Evolutionary conservation across 2,888 invertebrate genomes (phyloP), one percentile per base, ranked within the genome.

Genomic region (Rotaria macrura): DNA sequence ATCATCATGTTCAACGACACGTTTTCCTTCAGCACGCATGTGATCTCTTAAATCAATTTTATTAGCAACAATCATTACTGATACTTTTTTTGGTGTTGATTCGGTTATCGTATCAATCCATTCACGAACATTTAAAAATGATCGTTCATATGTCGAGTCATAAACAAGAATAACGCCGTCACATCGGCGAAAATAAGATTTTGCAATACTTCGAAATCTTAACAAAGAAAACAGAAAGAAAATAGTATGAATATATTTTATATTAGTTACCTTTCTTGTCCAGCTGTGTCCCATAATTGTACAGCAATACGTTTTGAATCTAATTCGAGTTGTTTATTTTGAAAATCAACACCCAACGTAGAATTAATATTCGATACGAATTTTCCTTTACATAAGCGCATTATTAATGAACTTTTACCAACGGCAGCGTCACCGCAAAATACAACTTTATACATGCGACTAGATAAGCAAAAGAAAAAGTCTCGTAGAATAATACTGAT

Each of bases 111-210:
- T 91, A 85, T 92, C 92, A 85, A 93, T 91, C 93, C 93, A 93
- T 84, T 93, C 92, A 25, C 93, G 90, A 47, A 93, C 92, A 87
- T 92, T 92, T 47, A 93, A 88, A 89, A 93, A 93, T 3, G 93
- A 92, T 83, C 92, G 89, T 88, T 93, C 93, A 88, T 92, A 92
- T 29, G 93, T 92, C 87, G 92, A 92, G 88, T 93, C 93, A 88
- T 93, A 93, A 85, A 93, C 89, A 55, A 93, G 89, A 87, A 93
- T 90, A 6, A 93, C 93, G 7, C 93, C 93, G 89, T 93, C 93
- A 5, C 93, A 93, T 85, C 93, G 90, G 6, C 93, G 91, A 89
- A 93, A 93, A 89, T 93, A 93, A 0, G 93, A 92, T 88, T 92
- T 93, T 54, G 93, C 93, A 85, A 93, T 92, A 87, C 93, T 92